Conservation (phyloP, 2,888 invertebrate genomes). For the Erebia epiphron region DNA sequence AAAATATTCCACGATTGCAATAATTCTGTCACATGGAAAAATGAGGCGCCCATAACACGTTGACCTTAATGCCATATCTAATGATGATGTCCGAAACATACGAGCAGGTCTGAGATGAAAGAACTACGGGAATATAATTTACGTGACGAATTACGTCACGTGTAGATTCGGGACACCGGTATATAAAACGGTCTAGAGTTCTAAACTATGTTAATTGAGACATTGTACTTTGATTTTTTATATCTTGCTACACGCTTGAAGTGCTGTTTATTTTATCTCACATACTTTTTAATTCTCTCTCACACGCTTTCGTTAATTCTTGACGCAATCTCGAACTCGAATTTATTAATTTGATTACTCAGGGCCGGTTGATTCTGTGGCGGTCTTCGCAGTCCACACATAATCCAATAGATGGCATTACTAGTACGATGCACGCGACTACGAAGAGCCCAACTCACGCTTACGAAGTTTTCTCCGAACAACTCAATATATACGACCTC, state of each 20-base stretch:
- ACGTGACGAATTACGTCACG: slow-evolving; percentile 41
- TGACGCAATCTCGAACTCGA: too few species aligned
- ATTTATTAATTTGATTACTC: too few species aligned
- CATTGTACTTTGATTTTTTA: slow-evolving; percentile 13
- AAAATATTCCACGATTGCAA: slow-evolving; percentile 5
- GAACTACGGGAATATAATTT: slow-evolving; percentile 39
- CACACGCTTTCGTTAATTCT: too few species aligned
- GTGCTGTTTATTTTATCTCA: background rate
- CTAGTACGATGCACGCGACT: too few species aligned
- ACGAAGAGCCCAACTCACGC: too few species aligned
- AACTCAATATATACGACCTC: too few species aligned
- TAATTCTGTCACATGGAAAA: slow-evolving; percentile 45
- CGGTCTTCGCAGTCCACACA: too few species aligned
- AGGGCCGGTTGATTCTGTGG: too few species aligned
- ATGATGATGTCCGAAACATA: slow-evolving; percentile 44
- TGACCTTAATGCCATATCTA: slow-evolving; percentile 47
- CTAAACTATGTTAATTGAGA: slow-evolving; percentile 9
- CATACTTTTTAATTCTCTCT: too few species aligned
- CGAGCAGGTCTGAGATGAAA: slow-evolving; percentile 38
- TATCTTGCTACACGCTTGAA: background rate
- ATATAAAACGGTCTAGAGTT: background rate
- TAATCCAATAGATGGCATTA: too few species aligned
- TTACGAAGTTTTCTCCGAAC: too few species aligned
- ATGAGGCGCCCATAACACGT: slow-evolving; percentile 45
- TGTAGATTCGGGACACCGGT: slow-evolving; percentile 23